A percentile compares a stretch with the other conserved stretches of the same genome.
Conservation (phyloP, 2,797 vertebrate species). For the Xenops minutus region DNA sequence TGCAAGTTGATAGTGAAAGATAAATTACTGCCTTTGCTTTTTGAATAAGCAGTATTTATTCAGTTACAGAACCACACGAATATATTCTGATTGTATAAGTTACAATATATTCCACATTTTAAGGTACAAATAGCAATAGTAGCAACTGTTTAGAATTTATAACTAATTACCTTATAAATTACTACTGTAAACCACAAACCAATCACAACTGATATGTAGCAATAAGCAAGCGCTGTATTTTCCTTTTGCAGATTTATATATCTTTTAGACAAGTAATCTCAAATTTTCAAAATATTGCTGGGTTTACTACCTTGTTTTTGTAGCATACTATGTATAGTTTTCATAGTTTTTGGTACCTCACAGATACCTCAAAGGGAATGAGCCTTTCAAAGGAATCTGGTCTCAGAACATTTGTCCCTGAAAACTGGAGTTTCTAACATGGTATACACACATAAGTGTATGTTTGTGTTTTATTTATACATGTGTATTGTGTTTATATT, state of each 20-base stretch:
- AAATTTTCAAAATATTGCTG: not conserved
- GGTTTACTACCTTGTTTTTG: not conserved
- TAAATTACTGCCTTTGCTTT: conserved; percentile 50
- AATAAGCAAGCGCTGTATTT: not conserved
- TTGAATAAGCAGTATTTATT: conserved; percentile 6
- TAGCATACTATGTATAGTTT: not conserved
- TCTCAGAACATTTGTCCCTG: not conserved
- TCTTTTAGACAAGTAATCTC: not conserved
- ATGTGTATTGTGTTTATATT: not conserved
- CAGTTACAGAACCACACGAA: not conserved
- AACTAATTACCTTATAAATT: not conserved
- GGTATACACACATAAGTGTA: not conserved
- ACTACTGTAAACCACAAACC: not conserved
- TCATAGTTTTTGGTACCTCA: not conserved
- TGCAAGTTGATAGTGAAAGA: conserved; percentile 17
- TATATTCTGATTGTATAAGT: conserved; percentile 30
- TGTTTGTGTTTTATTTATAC: not conserved
- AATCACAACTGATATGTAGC: not conserved
- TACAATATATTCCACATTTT: not conserved
- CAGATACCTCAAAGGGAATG: not conserved
- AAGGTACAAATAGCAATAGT: not conserved
- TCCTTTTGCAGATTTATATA: not conserved
- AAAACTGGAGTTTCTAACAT: not conserved
- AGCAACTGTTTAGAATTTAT: not conserved
- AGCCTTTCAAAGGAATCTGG: not conserved